Base-by-base conservation (phyloP, 2,113 vertebrate species). In the Pteruthius melanotis region DNA sequence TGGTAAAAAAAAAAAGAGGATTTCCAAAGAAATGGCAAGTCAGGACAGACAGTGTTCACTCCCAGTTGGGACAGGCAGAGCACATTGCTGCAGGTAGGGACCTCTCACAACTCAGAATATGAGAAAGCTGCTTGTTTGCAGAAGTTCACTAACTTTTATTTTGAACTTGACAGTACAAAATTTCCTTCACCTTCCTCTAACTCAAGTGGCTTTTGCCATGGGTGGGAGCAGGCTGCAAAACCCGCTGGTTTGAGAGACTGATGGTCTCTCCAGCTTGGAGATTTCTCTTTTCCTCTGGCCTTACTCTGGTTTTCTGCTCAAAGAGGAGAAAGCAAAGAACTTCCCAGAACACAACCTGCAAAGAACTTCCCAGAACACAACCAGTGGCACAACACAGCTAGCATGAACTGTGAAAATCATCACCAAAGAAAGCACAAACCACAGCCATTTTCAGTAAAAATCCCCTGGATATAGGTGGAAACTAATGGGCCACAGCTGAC, bases 121-220 rank as follows among this genome's bases (percentile, higher is more conserved):
- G 1, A 37, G 44, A 87, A 9, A 82, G 16, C 27, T 4, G 7
- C 39, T 42, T 0, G 0, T 45, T 69, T 70, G 37, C 24, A 75
- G 21, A 84, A 15, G 11, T n/a, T 89, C 47, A 20, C 26, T 37
- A 50, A 49, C 40, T 40, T 66, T 24, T 6, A 17, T 61, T 83
- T 89, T 56, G 76, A 37, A 53, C 22, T 22, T 31, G 4, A 7
- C 22, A 10, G 44, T 40, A 39, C 2, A 4, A 21, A 40, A 44
- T 64, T 71, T 53, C 39, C 35, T 66, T 54, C 20, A 15, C 11
- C 11, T 61, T 77, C 11, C 42, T 69, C n/a, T 65, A 81, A 81
- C 27, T 47, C 59, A 44, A 33, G 22, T 9, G 60, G 59, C 27
- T 59, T 31, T 75, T 71, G 35, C 24, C 33, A 27, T 0, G 1